Evolutionary conservation across 2,113 vertebrate species (phyloP).

Genomic region (Eretmochelys imbricata): DNA sequence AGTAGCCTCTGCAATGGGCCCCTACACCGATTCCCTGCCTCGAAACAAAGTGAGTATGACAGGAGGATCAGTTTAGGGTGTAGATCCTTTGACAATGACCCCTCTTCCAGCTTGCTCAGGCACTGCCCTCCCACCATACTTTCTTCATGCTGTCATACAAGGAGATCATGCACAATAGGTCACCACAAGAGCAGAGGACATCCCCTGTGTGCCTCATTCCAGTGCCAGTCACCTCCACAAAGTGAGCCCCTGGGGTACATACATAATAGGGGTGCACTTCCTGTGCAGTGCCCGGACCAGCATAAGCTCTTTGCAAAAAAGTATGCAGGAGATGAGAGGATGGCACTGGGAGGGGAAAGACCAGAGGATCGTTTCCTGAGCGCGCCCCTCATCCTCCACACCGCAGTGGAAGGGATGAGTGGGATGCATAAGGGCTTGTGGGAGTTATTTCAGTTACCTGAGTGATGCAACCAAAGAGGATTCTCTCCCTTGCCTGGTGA

Average conservation of each 20-base stretch:
- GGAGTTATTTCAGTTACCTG: neutral
- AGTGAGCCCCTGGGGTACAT: fast-evolving
- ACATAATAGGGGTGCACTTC: neutral
- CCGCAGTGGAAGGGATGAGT: neutral
- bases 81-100: neutral
- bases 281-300: neutral
- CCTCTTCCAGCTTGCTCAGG: neutral
- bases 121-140: too few relatives aligned
- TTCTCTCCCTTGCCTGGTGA: neutral
- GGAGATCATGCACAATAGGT: neutral
- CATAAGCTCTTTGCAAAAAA: neutral
- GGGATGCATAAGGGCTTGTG: fast-evolving
- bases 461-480: neutral
- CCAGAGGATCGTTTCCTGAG: neutral
- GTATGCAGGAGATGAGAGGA: neutral
- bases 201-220: neutral
- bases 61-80: neutral
- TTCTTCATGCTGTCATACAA: neutral
- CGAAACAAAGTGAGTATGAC: neutral
- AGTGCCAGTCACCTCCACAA: neutral
- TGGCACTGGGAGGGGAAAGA: neutral
- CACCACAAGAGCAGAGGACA: neutral
- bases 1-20: neutral
- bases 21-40: neutral
- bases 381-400: neutral